Evolutionary conservation across 2,888 invertebrate species (phyloP).

Genomic region (Aelia acuminata): DNA sequence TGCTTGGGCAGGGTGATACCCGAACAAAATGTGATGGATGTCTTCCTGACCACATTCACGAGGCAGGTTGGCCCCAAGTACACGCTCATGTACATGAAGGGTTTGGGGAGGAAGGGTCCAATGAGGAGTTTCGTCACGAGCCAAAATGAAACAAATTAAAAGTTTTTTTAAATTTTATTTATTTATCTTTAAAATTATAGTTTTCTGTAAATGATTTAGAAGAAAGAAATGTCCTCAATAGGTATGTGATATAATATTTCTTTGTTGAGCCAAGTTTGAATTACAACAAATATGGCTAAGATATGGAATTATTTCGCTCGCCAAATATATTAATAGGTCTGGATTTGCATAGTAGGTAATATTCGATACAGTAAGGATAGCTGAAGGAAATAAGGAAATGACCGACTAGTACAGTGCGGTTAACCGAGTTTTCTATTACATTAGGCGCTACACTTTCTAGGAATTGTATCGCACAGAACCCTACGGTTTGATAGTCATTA

Average conservation of each 20-base stretch:
- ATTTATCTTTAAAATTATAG: no score
- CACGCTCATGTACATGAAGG: neutral
- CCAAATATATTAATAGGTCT: neutral
- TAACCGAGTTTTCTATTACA: neutral
- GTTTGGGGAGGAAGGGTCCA: neutral
- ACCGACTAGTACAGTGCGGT: neutral
- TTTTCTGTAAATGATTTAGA: no score
- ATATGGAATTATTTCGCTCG: neutral
- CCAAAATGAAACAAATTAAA: neutral
- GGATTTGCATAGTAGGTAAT: neutral
- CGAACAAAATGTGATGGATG: slow-evolving; percentile 26
- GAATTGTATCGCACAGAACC: no score
- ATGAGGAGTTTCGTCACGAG: neutral
- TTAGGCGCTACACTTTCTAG: no score
- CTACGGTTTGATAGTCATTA: no score
- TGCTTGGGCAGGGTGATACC: slow-evolving; percentile 49
- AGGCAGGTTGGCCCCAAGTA: slow-evolving; percentile 28
- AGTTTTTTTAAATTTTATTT: no score
- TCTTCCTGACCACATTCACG: slow-evolving; percentile 51
- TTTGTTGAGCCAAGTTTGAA: no score
- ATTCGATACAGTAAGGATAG: neutral
- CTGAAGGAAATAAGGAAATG: neutral
- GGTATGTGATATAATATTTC: neutral
- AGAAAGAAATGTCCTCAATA: no score
- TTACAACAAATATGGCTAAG: no score